Percentiles rank a stretch among this genome's conserved stretches.
Conservation (phyloP, 2,113 vertebrate genomes). For the Malurus melanocephalus region DNA sequence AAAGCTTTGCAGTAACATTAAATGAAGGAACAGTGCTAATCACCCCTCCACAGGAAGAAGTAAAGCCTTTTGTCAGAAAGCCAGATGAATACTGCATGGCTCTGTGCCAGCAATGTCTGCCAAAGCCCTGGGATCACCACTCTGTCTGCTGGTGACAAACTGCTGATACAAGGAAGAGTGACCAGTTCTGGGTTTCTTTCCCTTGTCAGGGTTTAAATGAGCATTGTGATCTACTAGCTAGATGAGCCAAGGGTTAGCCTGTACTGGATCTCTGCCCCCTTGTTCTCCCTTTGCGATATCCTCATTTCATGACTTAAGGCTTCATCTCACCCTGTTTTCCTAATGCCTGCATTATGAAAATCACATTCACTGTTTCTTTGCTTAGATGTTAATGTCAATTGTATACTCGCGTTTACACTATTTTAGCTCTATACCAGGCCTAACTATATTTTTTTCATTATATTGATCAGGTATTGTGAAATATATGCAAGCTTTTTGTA, state of each 20-base stretch:
- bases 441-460: background rate
- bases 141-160: background rate
- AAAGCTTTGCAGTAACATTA: background rate
- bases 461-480: background rate
- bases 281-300: background rate
- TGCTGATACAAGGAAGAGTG: background rate
- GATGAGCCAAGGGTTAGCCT: background rate
- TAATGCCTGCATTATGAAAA: background rate
- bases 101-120: accelerated
- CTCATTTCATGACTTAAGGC: background rate
- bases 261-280: background rate
- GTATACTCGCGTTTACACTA: background rate
- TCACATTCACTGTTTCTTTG: background rate
- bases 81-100: background rate
- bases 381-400: background rate
- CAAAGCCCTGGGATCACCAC: background rate
- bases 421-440: background rate
- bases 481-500: background rate
- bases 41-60: background rate
- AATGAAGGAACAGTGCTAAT: background rate
- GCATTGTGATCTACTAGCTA: background rate
- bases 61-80: background rate
- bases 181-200: background rate
- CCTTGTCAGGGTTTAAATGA: background rate
- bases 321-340: background rate